A percentile compares a stretch with the other conserved stretches of the same genome.
phyloP scores from a whole-genome alignment of 2,797 vertebrate genomes.

The Macropus fuliginosus region DNA sequence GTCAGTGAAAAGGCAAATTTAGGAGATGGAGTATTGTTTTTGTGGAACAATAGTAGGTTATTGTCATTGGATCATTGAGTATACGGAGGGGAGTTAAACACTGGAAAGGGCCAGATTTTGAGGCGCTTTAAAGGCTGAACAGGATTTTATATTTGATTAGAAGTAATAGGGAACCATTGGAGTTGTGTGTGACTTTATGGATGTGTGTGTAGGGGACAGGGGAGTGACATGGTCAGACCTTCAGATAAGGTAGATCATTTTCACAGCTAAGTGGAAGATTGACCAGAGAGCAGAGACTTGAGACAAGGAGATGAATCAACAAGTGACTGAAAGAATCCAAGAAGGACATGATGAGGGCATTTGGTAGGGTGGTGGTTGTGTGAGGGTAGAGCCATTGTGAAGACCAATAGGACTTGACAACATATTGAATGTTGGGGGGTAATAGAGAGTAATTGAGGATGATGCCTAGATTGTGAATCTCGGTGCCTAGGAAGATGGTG shows the following conservation, averaged over 20 bases:
- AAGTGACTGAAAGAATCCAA: not conserved
- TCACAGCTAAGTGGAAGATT: not conserved
- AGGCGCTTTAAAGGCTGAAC: not conserved
- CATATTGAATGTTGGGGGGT: not conserved
- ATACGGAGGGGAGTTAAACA: not conserved
- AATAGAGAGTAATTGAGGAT: not conserved
- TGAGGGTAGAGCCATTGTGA: not conserved
- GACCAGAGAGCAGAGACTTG: not conserved
- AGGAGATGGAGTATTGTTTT: not conserved
- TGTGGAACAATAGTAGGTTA: not conserved
- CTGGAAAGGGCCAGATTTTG: not conserved
- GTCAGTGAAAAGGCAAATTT: not conserved
- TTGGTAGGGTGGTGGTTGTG: not conserved
- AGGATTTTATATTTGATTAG: not conserved
- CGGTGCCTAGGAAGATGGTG: not conserved
- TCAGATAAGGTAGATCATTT: not conserved
- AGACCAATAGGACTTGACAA: not conserved
- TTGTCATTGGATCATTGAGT: not conserved
- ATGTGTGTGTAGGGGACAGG: too few relatives aligned
- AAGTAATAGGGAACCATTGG: not conserved
- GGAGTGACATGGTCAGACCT: too few relatives aligned
- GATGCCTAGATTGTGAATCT: not conserved
- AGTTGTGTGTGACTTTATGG: not conserved
- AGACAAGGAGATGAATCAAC: not conserved
- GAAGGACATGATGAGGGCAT: not conserved